Conservation (phyloP, 2,888 invertebrate species). For the Agrotis exclamationis region DNA sequence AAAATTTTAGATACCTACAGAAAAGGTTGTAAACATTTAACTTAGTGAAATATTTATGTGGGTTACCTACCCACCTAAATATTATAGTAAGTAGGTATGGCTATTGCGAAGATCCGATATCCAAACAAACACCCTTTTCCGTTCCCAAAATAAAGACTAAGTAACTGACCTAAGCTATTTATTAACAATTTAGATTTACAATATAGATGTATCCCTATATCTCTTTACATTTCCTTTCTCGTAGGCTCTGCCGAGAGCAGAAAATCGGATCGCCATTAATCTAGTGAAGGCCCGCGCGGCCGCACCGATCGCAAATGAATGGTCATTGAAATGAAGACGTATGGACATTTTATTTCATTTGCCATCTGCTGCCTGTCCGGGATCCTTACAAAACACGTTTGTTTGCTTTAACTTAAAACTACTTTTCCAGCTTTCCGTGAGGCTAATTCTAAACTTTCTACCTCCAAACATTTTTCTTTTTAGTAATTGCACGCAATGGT, state of each 20-base stretch:
- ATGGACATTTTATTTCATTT: constrained; percentile 83
- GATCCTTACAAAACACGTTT: constrained; percentile 72
- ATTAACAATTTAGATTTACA: constrained; percentile 56
- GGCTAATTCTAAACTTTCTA: constrained; percentile 76
- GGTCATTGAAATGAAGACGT: constrained; percentile 86
- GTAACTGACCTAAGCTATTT: constrained; percentile 42
- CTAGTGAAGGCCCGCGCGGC: constrained; percentile 72
- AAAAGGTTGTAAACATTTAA: background rate
- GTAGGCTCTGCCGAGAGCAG: constrained; percentile 73
- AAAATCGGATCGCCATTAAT: constrained; percentile 83
- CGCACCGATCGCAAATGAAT: constrained; percentile 83
- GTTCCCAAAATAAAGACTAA: constrained; percentile 38
- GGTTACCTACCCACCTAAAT: background rate
- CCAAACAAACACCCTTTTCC: constrained; percentile 3
- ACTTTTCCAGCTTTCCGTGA: constrained; percentile 66
- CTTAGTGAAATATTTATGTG: background rate
- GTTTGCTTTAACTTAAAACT: constrained; percentile 75
- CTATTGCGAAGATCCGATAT: background rate
- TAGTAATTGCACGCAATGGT: constrained; percentile 78
- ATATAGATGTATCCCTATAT: constrained; percentile 45
- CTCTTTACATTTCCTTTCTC: constrained; percentile 61
- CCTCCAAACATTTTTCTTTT: constrained; percentile 72
- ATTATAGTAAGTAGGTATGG: background rate
- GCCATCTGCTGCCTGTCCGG: constrained; percentile 69
- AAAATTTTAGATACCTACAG: background rate